These are phyloP conservation scores for Megamerina dolium DNA, from an alignment of 2,888 invertebrate genomes.

Conservation along the genomic window DNA sequence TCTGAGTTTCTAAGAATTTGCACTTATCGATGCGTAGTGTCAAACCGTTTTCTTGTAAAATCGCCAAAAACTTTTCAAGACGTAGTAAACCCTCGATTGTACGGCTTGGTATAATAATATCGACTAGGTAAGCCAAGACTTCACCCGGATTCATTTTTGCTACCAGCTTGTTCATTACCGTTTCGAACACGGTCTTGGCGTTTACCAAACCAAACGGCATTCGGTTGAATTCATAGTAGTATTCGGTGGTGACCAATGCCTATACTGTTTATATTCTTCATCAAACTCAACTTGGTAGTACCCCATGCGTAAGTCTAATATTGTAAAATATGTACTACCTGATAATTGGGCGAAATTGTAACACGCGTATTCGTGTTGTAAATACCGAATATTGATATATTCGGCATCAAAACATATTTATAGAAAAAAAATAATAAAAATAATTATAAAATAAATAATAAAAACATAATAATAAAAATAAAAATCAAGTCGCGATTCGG, in stretches of 20 bases:
- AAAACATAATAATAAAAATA: too few species aligned
- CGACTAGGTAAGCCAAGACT: too few species aligned
- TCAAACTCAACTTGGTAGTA: slow-evolving; percentile 19
- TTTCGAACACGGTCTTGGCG: not conserved
- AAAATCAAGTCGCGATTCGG: too few species aligned
- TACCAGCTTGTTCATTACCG: too few species aligned
- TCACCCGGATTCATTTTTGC: too few species aligned
- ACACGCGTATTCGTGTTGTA: too few species aligned
- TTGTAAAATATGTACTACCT: slow-evolving; percentile 7
- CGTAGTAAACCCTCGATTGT: slow-evolving; percentile 13
- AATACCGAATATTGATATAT: too few species aligned
- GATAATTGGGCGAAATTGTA: too few species aligned
- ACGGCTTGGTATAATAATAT: slow-evolving; percentile 18
- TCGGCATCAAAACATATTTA: too few species aligned
- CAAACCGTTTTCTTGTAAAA: not conserved
- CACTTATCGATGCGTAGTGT: slow-evolving; percentile 15
- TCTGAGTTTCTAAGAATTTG: slow-evolving; percentile 11
- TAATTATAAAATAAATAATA: too few species aligned
- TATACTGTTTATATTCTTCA: slow-evolving; percentile 17
- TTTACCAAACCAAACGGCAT: not conserved
- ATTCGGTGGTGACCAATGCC: slow-evolving; percentile 20
- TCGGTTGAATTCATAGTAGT: slow-evolving; percentile 11
- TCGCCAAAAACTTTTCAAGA: slow-evolving; percentile 11
- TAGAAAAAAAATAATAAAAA: too few species aligned
- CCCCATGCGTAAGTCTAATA: slow-evolving; percentile 13